Base-by-base conservation (phyloP, 2,888 invertebrate species). In the Ochropacha duplaris region DNA sequence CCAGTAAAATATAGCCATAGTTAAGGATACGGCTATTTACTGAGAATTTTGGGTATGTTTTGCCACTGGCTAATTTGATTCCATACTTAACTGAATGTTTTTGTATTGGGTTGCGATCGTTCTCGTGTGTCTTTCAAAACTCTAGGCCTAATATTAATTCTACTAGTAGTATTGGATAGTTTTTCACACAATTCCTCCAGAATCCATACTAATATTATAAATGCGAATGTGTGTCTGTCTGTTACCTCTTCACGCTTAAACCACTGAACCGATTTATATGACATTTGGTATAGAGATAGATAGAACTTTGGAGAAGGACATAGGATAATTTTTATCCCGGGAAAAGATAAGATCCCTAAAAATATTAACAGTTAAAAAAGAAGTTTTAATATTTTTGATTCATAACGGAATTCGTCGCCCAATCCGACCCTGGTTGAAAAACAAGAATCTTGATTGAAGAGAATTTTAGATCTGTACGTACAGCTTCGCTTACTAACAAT, bases 1-100 rank as follows among this genome's bases (percentile, higher is more conserved):
- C 67, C 55, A 69, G 72, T 77, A 69, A 79, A 79, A 78, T 76
- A 76, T 75, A 55, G 69, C 64, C 62, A 57, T 61, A 69, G 71
- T 72, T 71, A 31, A 31, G 31, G 31, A 31, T 31, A 31, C 12
- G 60, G 66, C 70, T 58, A 69, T 60, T 62, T 56, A 66, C 61
- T 54, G 66, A 60, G 63, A 68, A 74, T 72, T 69, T 68, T 55
- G 56, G 65, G 62, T 61, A 63, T 62, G 67, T 64, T 69, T 9
- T 9, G 72, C 67, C 72, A 68, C 64, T 66, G 57, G 56, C 72
- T 74, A 78, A 77, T 76, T 78, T 73, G 65, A 72, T 72, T 62
- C 56, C 54, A 56, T 56, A 60, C 50, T 52, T 50, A 57, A 57
- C 50, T 62, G 59, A 54, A 54, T 56, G 57, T 49, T 52, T 50